These are phyloP conservation scores for Morelia viridis DNA, from an alignment of 2,797 vertebrate genomes.

Conservation along the genomic window DNA sequence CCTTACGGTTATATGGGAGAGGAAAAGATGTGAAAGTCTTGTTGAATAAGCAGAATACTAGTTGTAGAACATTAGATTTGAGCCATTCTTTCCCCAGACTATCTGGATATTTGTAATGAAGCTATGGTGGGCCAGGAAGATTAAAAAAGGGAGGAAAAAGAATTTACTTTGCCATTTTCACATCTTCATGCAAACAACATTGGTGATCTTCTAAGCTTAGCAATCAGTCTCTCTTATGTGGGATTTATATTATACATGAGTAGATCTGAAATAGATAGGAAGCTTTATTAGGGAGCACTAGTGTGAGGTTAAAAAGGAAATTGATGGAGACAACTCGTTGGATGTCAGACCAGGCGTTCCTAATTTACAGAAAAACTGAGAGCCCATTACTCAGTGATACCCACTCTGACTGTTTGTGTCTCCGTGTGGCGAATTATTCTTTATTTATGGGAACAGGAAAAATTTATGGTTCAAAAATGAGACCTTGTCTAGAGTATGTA, in stretches of 20 bases:
- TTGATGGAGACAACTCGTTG: conserved; percentile 65
- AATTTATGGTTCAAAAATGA: conserved; percentile 59
- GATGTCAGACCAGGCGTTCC: conserved; percentile 64
- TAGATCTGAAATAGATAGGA: conserved; percentile 70
- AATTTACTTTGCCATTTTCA: conserved; percentile 31
- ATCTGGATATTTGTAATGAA: background rate
- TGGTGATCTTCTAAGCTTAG: conserved; percentile 47
- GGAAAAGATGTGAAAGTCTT: background rate
- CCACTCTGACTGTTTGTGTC: background rate
- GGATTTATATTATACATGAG: conserved; percentile 70
- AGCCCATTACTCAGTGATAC: conserved; percentile 59
- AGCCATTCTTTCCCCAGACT: background rate
- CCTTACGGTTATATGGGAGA: background rate
- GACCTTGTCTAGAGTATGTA: conserved; percentile 11
- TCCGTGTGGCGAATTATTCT: conserved; percentile 56
- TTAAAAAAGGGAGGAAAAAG: background rate
- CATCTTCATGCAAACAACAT: conserved; percentile 47
- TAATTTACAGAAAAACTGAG: conserved; percentile 68
- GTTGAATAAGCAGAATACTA: background rate
- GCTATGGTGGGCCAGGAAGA: background rate
- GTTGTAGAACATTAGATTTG: background rate
- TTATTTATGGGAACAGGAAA: conserved; percentile 57
- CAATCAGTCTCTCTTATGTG: conserved; percentile 60
- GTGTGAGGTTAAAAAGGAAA: conserved; percentile 58
- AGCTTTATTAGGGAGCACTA: conserved; percentile 66